These are phyloP conservation scores for Athalia cordata DNA, from an alignment of 2,888 invertebrate genomes.

Conservation along the genomic window DNA sequence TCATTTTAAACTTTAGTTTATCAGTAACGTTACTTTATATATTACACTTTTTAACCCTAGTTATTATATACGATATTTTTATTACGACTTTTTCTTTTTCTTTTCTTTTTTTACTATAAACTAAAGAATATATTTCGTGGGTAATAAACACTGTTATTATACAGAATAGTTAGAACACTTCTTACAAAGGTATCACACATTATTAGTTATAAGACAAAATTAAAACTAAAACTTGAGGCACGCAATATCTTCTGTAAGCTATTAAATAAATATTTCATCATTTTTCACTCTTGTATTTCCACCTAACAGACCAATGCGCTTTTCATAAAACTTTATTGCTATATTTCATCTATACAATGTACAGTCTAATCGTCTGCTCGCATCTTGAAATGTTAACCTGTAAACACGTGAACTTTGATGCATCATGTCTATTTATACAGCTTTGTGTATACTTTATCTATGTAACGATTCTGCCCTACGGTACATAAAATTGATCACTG, in stretches of 20 bases:
- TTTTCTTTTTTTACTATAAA: background rate
- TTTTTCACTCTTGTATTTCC: background rate
- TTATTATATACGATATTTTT: constrained; percentile 27
- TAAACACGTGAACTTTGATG: background rate
- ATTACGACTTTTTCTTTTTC: background rate
- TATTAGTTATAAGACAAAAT: constrained; percentile 17
- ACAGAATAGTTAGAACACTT: constrained; percentile 34
- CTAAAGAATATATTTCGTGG: constrained; percentile 20
- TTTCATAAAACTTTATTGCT: background rate
- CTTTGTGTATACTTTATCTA: background rate
- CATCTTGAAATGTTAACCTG: background rate
- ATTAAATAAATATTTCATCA: constrained; percentile 32
- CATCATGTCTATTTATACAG: background rate
- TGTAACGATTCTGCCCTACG: no score
- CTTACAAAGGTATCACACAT: constrained; percentile 42
- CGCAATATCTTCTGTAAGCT: constrained; percentile 26
- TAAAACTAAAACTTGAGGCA: constrained; percentile 23
- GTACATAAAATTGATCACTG: no score
- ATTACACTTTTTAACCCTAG: constrained; percentile 37
- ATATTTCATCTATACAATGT: constrained; percentile 7
- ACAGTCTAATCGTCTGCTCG: background rate
- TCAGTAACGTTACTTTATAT: constrained; percentile 24
- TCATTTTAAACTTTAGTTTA: constrained; percentile 1
- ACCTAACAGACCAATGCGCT: background rate
- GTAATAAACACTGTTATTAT: constrained; percentile 35